These are phyloP conservation scores for Falco concolor DNA, from an alignment of 2,797 vertebrate species.

Conservation along the genomic window DNA sequence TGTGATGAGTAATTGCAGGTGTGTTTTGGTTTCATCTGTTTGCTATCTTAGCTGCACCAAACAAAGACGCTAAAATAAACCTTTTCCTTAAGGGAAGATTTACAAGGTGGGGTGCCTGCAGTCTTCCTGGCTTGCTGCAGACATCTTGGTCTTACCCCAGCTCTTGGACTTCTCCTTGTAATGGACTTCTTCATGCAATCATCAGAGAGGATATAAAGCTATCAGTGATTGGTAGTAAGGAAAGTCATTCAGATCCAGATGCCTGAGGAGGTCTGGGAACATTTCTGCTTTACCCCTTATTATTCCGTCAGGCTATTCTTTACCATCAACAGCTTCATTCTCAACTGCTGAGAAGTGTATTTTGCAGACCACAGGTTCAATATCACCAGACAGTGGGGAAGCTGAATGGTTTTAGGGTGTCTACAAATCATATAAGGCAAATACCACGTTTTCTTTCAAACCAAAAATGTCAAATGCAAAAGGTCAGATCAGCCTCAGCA, in stretches of 20 bases:
- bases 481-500: not conserved
- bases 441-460: not conserved
- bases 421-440: not conserved
- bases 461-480: not conserved
- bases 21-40: not conserved
- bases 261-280: not conserved
- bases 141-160: not conserved
- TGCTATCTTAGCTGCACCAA: not conserved
- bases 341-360: not conserved
- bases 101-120: not conserved
- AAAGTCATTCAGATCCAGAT: not conserved
- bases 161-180: not conserved
- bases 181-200: no score
- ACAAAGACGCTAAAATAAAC: not conserved
- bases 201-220: not conserved
- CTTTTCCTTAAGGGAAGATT: not conserved
- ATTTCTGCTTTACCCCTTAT: not conserved
- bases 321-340: not conserved
- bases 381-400: not conserved
- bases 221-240: not conserved
- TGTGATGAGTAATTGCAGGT: not conserved
- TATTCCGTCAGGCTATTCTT: not conserved
- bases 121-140: not conserved
- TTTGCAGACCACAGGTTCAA: not conserved
- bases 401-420: not conserved